Evolutionary conservation across 2,888 invertebrate species (phyloP), one percentile per base, ranked within the genome.

Genomic region (Cylindroiulus punctatus): DNA sequence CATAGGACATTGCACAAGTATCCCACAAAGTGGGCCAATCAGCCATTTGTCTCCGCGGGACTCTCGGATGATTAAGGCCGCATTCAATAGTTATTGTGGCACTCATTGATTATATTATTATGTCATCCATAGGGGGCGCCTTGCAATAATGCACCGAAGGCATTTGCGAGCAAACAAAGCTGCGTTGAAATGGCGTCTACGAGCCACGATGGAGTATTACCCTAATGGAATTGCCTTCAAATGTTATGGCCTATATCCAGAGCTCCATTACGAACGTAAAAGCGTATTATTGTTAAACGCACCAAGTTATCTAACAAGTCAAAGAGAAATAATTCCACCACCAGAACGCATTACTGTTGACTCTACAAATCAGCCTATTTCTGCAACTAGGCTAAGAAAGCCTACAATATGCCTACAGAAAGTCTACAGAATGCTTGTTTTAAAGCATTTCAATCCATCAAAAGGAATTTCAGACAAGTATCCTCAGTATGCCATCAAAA

Each of bases 51-150:
- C 76, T 30, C 76, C 22, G 30, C 76, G 76, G 76, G 76, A 76
- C 30, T 30, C 76, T 76, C 14, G 30, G 76, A 76, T 76, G 76
- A 76, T 76, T 76, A 76, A 76, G 76, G 76, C 14, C 30, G 30
- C 30, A 76, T 76, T 76, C 76, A 76, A 76, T 76, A 76, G 76
- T 76, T 76, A 30, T 76, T 76, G 76, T 76, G 76, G 76, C 76
- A 26, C 30, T 76, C 76, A 76, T 76, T 76, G 76, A 76, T 76
- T 76, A 76, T 76, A 76, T 76, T 76, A 76, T 76, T 76, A 76
- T 76, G 76, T 12, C 76, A 76, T 76, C 76, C 30, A 76, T 76
- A 76, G 76, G 76, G 76, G 76, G 76, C 30, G 76, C 76, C 76
- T 30, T 76, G 30, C 26, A 76, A 76, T 76, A 76, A 76, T 76